A percentile compares a stretch with the other conserved stretches of the same genome.
These are phyloP conservation scores for Operophtera brumata DNA, from an alignment of 2,888 invertebrate species.

Conservation along the genomic window DNA sequence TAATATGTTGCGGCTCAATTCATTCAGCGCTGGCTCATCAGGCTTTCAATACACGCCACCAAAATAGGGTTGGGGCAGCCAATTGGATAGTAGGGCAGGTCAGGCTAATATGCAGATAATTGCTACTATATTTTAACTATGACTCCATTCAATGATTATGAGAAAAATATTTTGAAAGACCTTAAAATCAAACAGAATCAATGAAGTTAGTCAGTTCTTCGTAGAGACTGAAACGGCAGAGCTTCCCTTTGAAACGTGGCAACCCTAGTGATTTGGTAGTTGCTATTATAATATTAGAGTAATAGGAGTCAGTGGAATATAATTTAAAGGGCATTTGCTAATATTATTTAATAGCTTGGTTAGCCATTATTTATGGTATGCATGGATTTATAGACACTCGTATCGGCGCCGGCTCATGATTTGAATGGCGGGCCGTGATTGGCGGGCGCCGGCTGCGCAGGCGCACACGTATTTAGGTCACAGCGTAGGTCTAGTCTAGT, in stretches of 20 bases:
- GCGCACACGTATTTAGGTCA: slow-evolving; percentile 73
- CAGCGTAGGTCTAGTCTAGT: slow-evolving; percentile 70
- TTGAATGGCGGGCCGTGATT: slow-evolving; percentile 70
- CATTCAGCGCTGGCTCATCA: too few species aligned
- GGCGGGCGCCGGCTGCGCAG: slow-evolving; percentile 71
- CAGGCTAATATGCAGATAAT: too few species aligned
- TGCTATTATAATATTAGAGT: slow-evolving; percentile 30
- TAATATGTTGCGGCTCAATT: too few species aligned
- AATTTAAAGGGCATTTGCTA: slow-evolving; percentile 60
- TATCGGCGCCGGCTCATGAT: slow-evolving; percentile 70
- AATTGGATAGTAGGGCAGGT: too few species aligned
- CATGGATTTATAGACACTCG: slow-evolving; percentile 62
- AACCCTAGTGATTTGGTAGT: slow-evolving; percentile 25
- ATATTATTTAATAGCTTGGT: slow-evolving; percentile 60
- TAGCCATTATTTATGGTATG: slow-evolving; percentile 59
- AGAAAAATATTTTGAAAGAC: too few species aligned
- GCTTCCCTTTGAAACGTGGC: neutral
- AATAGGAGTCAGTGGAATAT: slow-evolving; percentile 36
- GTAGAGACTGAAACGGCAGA: too few species aligned
- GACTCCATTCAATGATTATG: too few species aligned
- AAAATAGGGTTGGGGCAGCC: too few species aligned
- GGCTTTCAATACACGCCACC: too few species aligned
- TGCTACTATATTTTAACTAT: too few species aligned
- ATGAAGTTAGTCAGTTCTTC: too few species aligned
- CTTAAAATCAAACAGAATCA: too few species aligned